Base-by-base conservation (phyloP, 2,113 vertebrate genomes). In the Oenanthe oenanthe region DNA sequence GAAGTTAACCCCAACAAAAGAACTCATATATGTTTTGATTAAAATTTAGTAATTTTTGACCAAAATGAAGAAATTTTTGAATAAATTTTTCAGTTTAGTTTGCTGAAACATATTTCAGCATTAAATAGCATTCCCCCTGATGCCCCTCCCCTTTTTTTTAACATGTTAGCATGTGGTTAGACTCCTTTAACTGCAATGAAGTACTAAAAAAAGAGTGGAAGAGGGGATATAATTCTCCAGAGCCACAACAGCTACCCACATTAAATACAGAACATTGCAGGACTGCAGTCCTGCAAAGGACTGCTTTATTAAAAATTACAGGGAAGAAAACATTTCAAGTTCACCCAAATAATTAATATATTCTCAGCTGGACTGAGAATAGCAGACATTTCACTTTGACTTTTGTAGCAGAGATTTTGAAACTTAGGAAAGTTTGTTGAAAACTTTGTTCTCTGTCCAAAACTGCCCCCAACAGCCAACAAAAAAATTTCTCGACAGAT, bases 361-460 rank as follows among this genome's bases (percentile, higher is more conserved):
- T 70, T 93, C 57, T 85, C 34, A 78, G 70, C 5, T 60, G 73
- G 58, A 77, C 51, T 22, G 22, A 67, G 38, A 40, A 40, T 40
- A 77, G 68, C 20, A 92, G 63, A 66, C 50, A 47, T 70, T 66
- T 91, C 43, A 60, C 38, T 89, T 84, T 51, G 56, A 71, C 70
- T 89, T 84, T 60, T 48, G n/a, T 2, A 91, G 29, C 14, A 84
- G 57, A 74, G 81, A 94, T n/a, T 12, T 40, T 87, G 51, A 81
- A 81, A 81, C 28, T 40, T 40, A 62, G 1, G 5, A 84, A 53
- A 53, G 51, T 31, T 53, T 53, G 51, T 53, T 29, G 28, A 53
- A 74, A 92, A 56, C 70, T 89, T 94, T 74, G 73, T 89, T 94
- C 56, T 95, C 47, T 86, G 51, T 96, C 84, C 89, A 95, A 95